These are phyloP conservation scores for Microdon myrmicae DNA, from an alignment of 2,888 invertebrate genomes.

Conservation along the genomic window DNA sequence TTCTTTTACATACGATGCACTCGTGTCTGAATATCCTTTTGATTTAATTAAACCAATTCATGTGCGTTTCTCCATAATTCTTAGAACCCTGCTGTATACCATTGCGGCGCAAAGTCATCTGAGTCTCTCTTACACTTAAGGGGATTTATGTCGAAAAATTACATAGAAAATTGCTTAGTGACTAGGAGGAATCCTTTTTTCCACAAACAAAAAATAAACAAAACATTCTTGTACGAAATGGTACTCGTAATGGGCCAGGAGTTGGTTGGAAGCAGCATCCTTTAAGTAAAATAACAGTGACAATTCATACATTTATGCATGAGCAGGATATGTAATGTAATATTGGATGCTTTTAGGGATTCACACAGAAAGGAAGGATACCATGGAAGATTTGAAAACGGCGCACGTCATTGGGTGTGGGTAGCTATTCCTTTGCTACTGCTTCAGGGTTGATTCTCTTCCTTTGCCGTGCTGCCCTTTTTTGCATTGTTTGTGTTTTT, in stretches of 20 bases:
- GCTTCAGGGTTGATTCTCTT: constrained; percentile 14
- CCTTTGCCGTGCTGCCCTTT: constrained; percentile 6
- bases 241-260: neutral
- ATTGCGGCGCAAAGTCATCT: too few relatives aligned
- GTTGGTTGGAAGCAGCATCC: constrained; percentile 18
- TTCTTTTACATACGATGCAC: neutral
- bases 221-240: neutral
- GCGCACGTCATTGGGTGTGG: neutral
- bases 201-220: constrained; percentile 40
- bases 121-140: constrained; percentile 8
- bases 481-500: constrained; percentile 43
- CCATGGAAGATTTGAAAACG: constrained; percentile 21
- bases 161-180: constrained; percentile 47
- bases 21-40: constrained; percentile 6
- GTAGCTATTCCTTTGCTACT: neutral
- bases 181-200: constrained; percentile 45
- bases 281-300: constrained; percentile 25
- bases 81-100: constrained; percentile 4
- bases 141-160: constrained; percentile 46
- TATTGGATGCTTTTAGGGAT: constrained; percentile 37
- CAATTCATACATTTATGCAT: constrained; percentile 52
- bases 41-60: constrained; percentile 40
- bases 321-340: constrained; percentile 49
- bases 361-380: constrained; percentile 18
- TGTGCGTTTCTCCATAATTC: constrained; percentile 31